Percentiles rank a stretch among this genome's conserved stretches.
Evolutionary conservation across 2,797 vertebrate genomes (phyloP).

Genomic region (Gymnothorax javanicus): DNA sequence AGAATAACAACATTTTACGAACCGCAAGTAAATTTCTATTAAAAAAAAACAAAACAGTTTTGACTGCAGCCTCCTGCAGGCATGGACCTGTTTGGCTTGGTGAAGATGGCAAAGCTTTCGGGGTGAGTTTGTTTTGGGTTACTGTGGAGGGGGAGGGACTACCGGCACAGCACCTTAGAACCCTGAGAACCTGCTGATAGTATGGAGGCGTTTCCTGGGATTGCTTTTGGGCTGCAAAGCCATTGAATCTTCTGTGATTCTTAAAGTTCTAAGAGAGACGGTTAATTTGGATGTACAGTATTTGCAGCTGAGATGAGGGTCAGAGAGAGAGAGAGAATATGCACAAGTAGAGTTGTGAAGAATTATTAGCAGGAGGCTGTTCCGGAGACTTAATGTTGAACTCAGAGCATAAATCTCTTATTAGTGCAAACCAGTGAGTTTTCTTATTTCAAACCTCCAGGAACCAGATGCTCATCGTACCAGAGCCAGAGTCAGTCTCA

Average conservation of each 20-base stretch:
- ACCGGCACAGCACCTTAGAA: background rate
- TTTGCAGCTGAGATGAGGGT: background rate
- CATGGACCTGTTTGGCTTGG: constrained; percentile 85
- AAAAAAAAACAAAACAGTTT: background rate
- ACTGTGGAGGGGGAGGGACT: background rate
- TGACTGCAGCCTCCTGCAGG: constrained; percentile 39
- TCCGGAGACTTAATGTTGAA: background rate
- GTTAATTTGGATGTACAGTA: background rate
- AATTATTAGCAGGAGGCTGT: background rate
- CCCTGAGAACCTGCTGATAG: background rate
- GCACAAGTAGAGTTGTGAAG: background rate
- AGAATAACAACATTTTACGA: background rate
- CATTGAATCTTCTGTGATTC: background rate
- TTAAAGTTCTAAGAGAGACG: background rate
- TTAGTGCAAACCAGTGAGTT: background rate
- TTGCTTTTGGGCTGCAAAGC: background rate
- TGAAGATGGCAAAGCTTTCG: constrained; percentile 81
- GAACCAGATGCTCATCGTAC: background rate
- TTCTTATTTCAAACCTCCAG: background rate
- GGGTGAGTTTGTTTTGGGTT: constrained; percentile 66
- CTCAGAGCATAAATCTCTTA: background rate
- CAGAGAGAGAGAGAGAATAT: background rate
- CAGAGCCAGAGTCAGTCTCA: background rate
- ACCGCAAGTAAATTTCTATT: background rate
- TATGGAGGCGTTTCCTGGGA: background rate